Conservation (phyloP, 92 coral and sea anemone species). For the Siderastrea siderea region DNA sequence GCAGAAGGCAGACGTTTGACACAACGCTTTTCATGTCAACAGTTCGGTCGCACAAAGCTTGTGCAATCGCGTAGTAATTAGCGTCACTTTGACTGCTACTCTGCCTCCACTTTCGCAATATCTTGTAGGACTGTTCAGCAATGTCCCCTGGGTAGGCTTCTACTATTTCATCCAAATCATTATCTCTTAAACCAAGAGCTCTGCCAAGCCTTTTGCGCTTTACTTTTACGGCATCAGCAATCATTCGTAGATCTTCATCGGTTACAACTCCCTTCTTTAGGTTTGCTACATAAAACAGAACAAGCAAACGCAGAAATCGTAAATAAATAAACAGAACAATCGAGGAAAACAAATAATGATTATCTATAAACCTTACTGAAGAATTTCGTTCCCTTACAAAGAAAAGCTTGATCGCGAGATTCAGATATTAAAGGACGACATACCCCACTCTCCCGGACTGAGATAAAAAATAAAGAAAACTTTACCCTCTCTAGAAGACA, state of each 20-base stretch:
- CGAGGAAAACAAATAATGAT: too few species aligned
- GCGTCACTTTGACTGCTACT: neutral
- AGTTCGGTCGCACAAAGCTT: constrained; percentile 28
- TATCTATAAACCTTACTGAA: too few species aligned
- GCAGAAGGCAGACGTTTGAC: neutral
- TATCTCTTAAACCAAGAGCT: neutral
- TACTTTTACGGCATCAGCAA: neutral
- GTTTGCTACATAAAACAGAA: neutral
- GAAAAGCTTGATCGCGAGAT: too few species aligned
- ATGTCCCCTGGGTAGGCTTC: neutral
- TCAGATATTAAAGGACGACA: too few species aligned
- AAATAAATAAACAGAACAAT: too few species aligned
- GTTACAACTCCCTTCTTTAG: neutral
- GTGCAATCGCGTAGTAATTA: constrained; percentile 8
- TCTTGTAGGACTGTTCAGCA: constrained; percentile 6
- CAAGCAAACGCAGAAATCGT: neutral
- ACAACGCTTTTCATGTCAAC: neutral
- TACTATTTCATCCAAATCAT: neutral
- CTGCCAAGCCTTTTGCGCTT: constrained; percentile 3
- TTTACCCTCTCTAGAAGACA: too few species aligned
- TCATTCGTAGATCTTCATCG: neutral
- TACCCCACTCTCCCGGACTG: too few species aligned
- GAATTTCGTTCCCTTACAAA: too few species aligned
- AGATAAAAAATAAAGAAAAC: too few species aligned
- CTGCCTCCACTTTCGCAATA: neutral